Evolutionary conservation across 1,140 invertebrate genomes (phyloP).

Genomic region (Pogonomyrmex barbatus): DNA sequence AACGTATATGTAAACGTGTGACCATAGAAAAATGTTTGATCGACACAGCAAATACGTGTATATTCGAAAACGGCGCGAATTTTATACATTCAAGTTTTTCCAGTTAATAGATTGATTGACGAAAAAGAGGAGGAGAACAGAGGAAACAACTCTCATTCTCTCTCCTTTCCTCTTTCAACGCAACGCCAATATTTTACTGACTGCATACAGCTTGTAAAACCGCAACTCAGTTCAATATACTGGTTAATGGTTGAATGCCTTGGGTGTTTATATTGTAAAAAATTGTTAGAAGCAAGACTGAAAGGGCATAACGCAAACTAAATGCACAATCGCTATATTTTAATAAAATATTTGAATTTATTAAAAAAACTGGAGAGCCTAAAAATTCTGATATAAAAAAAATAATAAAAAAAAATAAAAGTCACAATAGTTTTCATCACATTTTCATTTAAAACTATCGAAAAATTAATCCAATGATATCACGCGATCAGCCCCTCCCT

Average conservation of each 20-base stretch:
- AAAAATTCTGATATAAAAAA: not conserved
- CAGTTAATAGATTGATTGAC: conserved; percentile 48
- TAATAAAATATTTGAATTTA: not conserved
- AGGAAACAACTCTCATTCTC: not conserved
- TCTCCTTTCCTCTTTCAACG: not conserved
- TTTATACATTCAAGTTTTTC: conserved; percentile 26
- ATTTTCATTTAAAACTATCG: not conserved
- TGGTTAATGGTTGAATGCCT: conserved; percentile 31
- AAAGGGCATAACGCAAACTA: not conserved
- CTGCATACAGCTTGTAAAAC: not conserved
- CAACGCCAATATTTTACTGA: conserved; percentile 42
- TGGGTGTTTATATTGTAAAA: conserved; percentile 16
- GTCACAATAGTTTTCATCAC: not conserved
- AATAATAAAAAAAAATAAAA: not conserved
- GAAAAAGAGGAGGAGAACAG: not conserved
- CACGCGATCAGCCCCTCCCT: not conserved
- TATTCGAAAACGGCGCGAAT: conserved; percentile 49
- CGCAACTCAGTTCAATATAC: conserved; percentile 34
- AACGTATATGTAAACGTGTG: not conserved
- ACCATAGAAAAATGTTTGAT: conserved; percentile 27
- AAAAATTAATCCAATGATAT: not conserved
- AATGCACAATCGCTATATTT: not conserved
- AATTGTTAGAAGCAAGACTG: not conserved
- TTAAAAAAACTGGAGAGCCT: not conserved
- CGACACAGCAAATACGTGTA: conserved; percentile 2